These are phyloP conservation scores for Prorops nasuta DNA, from an alignment of 1,140 invertebrate species.

Conservation along the genomic window DNA sequence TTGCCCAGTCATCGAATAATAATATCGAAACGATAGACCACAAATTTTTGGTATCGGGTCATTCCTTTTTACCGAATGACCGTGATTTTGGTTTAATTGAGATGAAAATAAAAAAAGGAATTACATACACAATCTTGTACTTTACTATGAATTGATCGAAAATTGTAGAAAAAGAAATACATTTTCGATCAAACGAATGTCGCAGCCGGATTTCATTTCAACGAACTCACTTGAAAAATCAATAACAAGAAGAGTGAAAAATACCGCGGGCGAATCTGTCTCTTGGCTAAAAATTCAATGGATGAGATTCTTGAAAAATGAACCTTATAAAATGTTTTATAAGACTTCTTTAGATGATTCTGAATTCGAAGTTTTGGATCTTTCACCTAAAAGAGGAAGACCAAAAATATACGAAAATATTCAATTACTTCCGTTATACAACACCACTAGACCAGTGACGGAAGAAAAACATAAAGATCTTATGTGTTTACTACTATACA, in stretches of 20 bases:
- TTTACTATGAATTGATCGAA: slow-evolving; percentile 11
- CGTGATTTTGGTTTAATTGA: slow-evolving; percentile 26
- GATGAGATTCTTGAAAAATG: slow-evolving; percentile 23
- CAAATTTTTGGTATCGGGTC: slow-evolving; percentile 33
- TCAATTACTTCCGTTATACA: slow-evolving; percentile 20
- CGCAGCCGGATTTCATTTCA: slow-evolving; percentile 10
- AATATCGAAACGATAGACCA: slow-evolving; percentile 29
- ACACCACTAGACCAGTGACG: slow-evolving; percentile 22
- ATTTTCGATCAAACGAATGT: slow-evolving; percentile 12
- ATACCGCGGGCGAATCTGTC: slow-evolving; percentile 14
- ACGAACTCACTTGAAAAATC: slow-evolving; percentile 7
- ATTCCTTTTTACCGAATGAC: slow-evolving; percentile 33
- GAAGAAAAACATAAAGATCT: slow-evolving; percentile 19
- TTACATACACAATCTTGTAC: slow-evolving; percentile 11
- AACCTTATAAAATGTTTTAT: slow-evolving; percentile 17
- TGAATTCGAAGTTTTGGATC: slow-evolving; percentile 14
- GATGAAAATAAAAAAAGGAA: slow-evolving; percentile 21
- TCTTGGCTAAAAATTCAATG: slow-evolving; percentile 18
- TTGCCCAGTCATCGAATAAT: slow-evolving; percentile 20
- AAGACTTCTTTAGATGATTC: slow-evolving; percentile 19
- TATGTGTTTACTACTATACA: slow-evolving; percentile 16
- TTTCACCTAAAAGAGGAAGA: slow-evolving; percentile 10
- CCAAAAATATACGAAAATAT: slow-evolving; percentile 18
- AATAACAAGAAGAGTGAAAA: slow-evolving; percentile 10
- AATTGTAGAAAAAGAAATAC: slow-evolving; percentile 15